Conservation (phyloP, 2,797 vertebrate species). For the Gorsachius magnificus region DNA sequence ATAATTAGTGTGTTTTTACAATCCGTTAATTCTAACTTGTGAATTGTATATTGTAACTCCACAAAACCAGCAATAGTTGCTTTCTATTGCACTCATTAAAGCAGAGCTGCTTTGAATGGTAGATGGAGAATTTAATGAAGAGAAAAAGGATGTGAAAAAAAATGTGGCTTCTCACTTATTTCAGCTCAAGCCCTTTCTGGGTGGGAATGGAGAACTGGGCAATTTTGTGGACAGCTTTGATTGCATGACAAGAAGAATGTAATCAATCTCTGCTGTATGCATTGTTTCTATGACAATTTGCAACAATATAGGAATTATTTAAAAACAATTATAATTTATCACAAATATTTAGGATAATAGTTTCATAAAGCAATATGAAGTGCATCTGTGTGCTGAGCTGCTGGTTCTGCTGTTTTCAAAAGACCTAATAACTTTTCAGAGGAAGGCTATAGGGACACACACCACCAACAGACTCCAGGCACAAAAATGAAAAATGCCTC, state of each 20-base stretch:
- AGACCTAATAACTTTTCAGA: neutral
- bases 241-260: neutral
- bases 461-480: neutral
- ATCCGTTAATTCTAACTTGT: slow-evolving; percentile 15
- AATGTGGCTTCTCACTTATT: neutral
- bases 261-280: neutral
- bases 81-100: neutral
- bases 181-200: neutral
- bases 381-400: neutral
- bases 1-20: slow-evolving; percentile 42
- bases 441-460: neutral
- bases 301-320: neutral
- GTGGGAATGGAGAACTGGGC: neutral
- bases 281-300: neutral
- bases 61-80: neutral
- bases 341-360: slow-evolving; percentile 24
- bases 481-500: slow-evolving; percentile 64
- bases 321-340: neutral
- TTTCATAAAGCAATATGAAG: slow-evolving; percentile 26
- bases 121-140: neutral
- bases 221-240: neutral
- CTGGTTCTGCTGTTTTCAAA: neutral
- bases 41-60: neutral
- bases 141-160: neutral
- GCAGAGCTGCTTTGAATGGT: neutral